Base-by-base conservation (phyloP, 2,888 invertebrate species). In the Platynereis dumerilii region DNA sequence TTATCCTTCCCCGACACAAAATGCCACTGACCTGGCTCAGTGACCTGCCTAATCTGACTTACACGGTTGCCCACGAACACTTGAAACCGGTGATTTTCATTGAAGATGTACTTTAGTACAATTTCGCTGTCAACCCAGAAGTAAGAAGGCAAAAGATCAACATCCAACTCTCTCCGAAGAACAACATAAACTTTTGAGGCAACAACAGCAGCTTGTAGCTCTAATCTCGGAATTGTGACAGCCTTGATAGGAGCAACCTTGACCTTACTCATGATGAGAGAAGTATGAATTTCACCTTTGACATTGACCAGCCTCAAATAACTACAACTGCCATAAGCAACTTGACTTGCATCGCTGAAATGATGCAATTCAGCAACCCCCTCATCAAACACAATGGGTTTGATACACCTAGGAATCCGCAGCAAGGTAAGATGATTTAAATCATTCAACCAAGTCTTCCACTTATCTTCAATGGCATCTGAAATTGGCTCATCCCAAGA, bases 1-100 rank as follows among this genome's bases (percentile, higher is more conserved):
- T 80, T 81, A 5, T 69, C 59, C 1, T 68, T 53, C 0, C 74
- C 70, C 0, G 64, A 61, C 1, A 79, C 72, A 64, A 79, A 74
- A 54, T 65, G 52, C 76, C 76, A 75, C 7, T 69, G 54, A 0
- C 69, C 60, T n/a, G 57, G 48, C 10, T 65, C 27, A 7, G 71
- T 54, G 2, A 58, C 56, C 10, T 67, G 42, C 52, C 71, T 70
- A 7, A 78, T 76, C 59, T 69, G 45, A 7, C 69, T 34, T 2
- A 77, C 72, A 44, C 74, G 28, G 53, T 78, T 76, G 1, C 66
- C 65, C 0, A 77, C 75, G 66, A 72, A 77, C 0, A 72, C 71
- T 42, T 77, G 75, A 69, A 75, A 76, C 10, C 65, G 22, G 27
- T 53, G 22, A 12, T 71, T 67, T 39, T 74, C 67, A 12, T 68